Evolutionary conservation across 2,797 vertebrate species (phyloP).

Genomic region (Trachops cirrhosus): DNA sequence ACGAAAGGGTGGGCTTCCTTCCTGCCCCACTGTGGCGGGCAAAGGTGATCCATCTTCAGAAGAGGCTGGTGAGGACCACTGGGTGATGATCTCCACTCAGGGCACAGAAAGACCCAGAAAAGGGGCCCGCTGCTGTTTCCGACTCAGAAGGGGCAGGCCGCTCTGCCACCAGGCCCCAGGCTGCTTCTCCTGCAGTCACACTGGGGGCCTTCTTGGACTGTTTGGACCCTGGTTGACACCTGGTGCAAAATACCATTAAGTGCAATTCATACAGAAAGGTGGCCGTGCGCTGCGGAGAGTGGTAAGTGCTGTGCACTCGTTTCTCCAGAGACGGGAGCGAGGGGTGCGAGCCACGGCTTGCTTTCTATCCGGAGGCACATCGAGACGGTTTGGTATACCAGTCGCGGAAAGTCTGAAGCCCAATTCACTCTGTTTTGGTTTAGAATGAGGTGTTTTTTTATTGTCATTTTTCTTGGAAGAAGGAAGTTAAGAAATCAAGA

Average conservation of each 20-base stretch:
- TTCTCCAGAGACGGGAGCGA: not conserved
- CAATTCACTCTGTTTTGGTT: slow-evolving; percentile 4
- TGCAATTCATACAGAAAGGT: not conserved
- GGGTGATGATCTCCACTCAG: not conserved
- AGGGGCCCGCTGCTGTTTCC: not conserved
- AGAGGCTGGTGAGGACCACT: not conserved
- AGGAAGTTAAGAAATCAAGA: slow-evolving; percentile 78
- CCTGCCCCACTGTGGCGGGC: not conserved
- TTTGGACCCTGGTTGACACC: not conserved
- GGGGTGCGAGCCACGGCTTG: not conserved
- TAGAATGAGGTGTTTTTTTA: slow-evolving; percentile 35
- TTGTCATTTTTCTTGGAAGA: slow-evolving; percentile 27
- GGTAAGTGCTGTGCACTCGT: not conserved
- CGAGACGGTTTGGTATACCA: not conserved
- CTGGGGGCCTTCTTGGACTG: not conserved
- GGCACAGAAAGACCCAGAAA: not conserved
- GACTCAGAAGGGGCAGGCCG: not conserved
- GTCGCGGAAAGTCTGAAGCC: slow-evolving; percentile 9
- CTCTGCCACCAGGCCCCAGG: not conserved
- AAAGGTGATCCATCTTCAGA: not conserved
- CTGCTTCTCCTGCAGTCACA: not conserved
- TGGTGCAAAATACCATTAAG: not conserved
- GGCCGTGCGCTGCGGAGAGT: not conserved
- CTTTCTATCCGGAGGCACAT: not conserved
- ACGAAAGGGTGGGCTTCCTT: not conserved